phyloP scores from a whole-genome alignment of 2,113 vertebrate species.

The Eulemur rufifrons region DNA sequence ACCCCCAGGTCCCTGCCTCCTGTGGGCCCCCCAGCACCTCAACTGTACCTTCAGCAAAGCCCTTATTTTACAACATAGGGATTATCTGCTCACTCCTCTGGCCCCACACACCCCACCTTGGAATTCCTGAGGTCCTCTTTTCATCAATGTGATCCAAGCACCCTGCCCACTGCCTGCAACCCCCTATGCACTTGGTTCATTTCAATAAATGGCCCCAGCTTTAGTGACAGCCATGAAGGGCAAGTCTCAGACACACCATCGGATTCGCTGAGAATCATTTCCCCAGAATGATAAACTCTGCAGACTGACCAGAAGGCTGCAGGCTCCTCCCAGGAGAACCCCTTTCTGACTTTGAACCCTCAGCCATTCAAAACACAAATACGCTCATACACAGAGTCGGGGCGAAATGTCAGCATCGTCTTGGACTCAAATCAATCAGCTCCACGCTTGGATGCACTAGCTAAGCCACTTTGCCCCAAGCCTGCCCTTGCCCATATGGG shows the following conservation, averaged over 20 bases:
- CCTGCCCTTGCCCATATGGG: conserved; percentile 79
- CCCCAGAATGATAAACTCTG: conserved; percentile 65
- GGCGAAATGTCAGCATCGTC: conserved; percentile 78
- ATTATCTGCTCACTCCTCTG: background rate
- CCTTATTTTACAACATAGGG: background rate
- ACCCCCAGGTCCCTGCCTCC: background rate
- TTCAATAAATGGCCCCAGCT: background rate
- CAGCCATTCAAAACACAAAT: conserved; percentile 71
- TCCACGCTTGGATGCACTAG: conserved; percentile 78
- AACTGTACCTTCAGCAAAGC: background rate
- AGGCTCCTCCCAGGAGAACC: conserved; percentile 68
- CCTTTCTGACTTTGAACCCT: conserved; percentile 81
- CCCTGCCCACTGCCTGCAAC: background rate
- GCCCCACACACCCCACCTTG: accelerated
- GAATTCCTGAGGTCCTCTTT: background rate
- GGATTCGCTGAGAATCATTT: background rate
- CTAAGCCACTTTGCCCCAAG: conserved; percentile 78
- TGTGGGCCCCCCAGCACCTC: background rate
- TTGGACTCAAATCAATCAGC: conserved; percentile 84
- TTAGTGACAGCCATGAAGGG: background rate
- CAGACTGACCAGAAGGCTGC: conserved; percentile 65
- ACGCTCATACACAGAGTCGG: background rate
- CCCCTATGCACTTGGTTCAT: background rate
- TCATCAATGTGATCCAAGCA: background rate
- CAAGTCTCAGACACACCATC: background rate